Evolutionary conservation across 2,113 vertebrate species (phyloP), one percentile per base, ranked within the genome.

Genomic region (Oxyruncus cristatus): DNA sequence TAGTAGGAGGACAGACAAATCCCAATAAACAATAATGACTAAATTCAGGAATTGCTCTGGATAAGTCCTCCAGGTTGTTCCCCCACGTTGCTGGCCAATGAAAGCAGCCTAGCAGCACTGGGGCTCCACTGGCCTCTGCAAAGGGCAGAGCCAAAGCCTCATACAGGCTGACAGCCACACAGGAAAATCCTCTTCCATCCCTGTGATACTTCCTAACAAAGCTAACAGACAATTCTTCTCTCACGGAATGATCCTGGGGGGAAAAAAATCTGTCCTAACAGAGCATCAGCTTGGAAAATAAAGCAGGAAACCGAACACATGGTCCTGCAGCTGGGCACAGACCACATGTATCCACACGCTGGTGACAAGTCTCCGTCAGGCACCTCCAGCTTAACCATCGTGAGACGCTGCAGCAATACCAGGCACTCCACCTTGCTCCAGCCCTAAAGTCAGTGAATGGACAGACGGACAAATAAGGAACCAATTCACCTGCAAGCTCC

Each of bases 281-380:
- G 47, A 4, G 18, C 1, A 4, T 14, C 75, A 74, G 17, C 49
- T 61, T 58, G 42, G 37, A 58, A 86, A 94, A 91, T 9, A 68
- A 56, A 84, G n/a, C 49, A 56, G 89, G 58, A 72, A 82, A 50
- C 8, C 0, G 0, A 88, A 52, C 15, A 1, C 5, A 20, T 1
- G 1, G 27, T 49, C 35, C 55, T 26, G 44, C 42, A 75, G 85
- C 50, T 33, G 41, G 59, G 39, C 71, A 91, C 61, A 65, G 63
- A 19, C 6, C 77, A 27, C 20, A 3, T 23, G 12, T 1, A 2
- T 28, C 65, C 52, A 63, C 72, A 6, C 1, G 1, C 33, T 21
- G 46, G 49, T 26, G 46, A 85, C 37, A 42, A 46, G 24, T n/a
- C 53, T 55, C 49, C 76, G 52, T 37, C 58, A 27, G 41, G 23